Evolutionary conservation across 2,888 invertebrate species (phyloP), one percentile per base, ranked within the genome.

Genomic region (Salticus scenicus): DNA sequence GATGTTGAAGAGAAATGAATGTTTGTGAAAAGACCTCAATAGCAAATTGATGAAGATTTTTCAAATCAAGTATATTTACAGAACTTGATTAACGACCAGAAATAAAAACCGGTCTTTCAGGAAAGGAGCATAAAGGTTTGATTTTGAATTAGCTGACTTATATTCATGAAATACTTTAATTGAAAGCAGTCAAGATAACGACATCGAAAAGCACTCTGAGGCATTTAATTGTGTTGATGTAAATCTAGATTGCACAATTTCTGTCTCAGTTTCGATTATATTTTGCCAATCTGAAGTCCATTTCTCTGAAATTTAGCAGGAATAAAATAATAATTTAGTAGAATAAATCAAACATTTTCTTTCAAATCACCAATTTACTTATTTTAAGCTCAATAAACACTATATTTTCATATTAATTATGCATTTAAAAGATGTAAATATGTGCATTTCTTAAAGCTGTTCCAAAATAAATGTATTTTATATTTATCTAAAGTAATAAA

Each of bases 81-180:
- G 73, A 42, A 41, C 47, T 66, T 77, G 83, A 84, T 84, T 78
- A 84, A 84, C 73, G 83, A 84, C 63, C 71, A n/a, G 20, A 14
- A 72, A 64, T 72, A 66, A 37, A 67, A 67, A 41, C 73, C 77
- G 27, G 73, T 73, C 83, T 77, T 73, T 84, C 78, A 66, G 57
- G 51, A 72, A 72, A 78, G 24, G 30, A 66, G 73, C 76, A 84
- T 51, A 77, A 76, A 72, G 72, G 73, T 77, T 72, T 83, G 66
- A 77, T 73, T 72, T 67, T 5, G 72, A 72, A 76, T 83, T 76
- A 42, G 82, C 76, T 76, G 72, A 77, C 83, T 84, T 72, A 73
- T 84, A 84, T 84, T 84, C 83, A 84, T 84, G 72, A 77, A 77
- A 57, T 67, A 73, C 78, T 84, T 77, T 77, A 84, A 84, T 84